phyloP scores from a whole-genome alignment of 2,113 vertebrate genomes.

The Euleptes europaea region DNA sequence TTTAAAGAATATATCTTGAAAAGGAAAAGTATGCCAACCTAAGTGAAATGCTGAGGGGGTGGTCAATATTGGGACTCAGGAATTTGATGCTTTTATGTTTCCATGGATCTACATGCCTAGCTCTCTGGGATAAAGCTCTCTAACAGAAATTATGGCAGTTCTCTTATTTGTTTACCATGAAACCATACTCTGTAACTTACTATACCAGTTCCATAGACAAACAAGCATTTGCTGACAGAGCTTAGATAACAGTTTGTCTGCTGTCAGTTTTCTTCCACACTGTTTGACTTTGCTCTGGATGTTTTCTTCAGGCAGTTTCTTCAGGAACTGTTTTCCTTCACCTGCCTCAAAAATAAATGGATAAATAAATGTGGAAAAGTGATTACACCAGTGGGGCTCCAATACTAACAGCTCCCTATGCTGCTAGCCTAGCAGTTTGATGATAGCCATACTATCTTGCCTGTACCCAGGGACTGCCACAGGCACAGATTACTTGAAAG shows the following conservation, averaged over 20 bases:
- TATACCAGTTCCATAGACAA: not conserved
- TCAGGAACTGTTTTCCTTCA: not conserved
- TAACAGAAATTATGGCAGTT: not conserved
- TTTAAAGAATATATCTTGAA: not conserved
- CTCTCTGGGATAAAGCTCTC: not conserved
- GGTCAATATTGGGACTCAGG: not conserved
- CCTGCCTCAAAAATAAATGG: not conserved
- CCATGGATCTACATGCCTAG: not conserved
- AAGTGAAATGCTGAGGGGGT: not conserved
- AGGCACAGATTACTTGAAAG: not conserved
- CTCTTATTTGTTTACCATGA: not conserved
- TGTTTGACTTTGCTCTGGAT: not conserved
- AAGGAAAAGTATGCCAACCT: not conserved
- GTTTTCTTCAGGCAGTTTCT: constrained; percentile 1
- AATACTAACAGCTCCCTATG: not conserved
- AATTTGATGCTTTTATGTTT: not conserved
- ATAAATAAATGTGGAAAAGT: not conserved
- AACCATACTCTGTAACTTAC: not conserved
- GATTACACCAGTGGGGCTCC: not conserved
- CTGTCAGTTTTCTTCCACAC: not conserved
- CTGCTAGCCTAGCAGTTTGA: not conserved
- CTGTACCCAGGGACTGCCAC: not conserved
- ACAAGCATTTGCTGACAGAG: not conserved
- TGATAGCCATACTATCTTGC: not conserved
- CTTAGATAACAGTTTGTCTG: not conserved